Conservation (phyloP, 1,140 invertebrate species). For the Zaprionus kolodkinae region DNA sequence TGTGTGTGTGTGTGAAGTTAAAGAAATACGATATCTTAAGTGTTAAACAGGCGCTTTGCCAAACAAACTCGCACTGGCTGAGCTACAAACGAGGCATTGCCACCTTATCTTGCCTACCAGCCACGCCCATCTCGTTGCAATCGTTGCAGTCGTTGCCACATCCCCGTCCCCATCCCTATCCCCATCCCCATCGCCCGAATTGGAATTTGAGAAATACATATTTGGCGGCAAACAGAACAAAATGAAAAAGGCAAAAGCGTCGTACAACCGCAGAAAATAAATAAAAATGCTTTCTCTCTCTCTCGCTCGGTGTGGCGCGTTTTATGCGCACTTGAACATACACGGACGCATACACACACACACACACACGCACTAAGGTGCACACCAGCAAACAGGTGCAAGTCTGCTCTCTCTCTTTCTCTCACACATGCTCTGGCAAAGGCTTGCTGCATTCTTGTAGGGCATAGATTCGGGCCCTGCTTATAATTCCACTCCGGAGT, state of each 20-base stretch:
- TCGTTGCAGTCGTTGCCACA: neutral
- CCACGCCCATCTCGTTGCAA: conserved; percentile 58
- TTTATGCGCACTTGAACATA: conserved; percentile 69
- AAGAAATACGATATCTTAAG: conserved; percentile 82
- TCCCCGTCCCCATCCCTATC: neutral
- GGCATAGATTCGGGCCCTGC: conserved; percentile 73
- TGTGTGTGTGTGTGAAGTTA: conserved; percentile 36
- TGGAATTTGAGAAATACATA: conserved; percentile 43
- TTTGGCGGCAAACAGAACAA: conserved; percentile 40
- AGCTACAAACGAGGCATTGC: conserved; percentile 52
- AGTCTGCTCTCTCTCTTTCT: conserved; percentile 6
- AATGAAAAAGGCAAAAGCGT: conserved; percentile 42
- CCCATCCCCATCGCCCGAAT: neutral
- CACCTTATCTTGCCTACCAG: conserved; percentile 51
- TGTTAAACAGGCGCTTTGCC: conserved; percentile 81
- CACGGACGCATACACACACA: conserved; percentile 46
- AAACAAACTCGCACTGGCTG: conserved; percentile 68
- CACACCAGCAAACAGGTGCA: conserved; percentile 67
- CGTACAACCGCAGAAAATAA: conserved; percentile 67
- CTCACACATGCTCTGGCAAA: neutral
- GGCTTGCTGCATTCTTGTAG: conserved; percentile 66
- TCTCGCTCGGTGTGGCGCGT: conserved; percentile 55
- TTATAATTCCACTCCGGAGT: conserved; percentile 78
- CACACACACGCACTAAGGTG: conserved; percentile 14
- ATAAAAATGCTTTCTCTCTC: conserved; percentile 57